Evolutionary conservation across 2,888 invertebrate species (phyloP), one percentile per base, ranked within the genome.

Genomic region (Cryptocheilus praepositus): DNA sequence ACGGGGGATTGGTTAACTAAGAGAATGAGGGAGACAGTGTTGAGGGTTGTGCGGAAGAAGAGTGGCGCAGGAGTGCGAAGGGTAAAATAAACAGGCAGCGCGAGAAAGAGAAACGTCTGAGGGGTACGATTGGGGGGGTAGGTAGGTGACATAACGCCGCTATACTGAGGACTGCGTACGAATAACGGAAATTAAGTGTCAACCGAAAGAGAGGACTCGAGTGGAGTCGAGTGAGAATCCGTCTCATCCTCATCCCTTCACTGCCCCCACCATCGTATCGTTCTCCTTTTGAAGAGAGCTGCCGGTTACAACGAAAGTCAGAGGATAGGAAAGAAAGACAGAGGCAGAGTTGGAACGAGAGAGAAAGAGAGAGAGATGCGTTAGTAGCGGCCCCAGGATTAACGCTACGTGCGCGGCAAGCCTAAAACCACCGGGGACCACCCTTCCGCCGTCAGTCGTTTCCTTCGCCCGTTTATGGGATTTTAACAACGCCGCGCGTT

Each of bases 121-220:
- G 73, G 64, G 69, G 71, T n/a, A n/a, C 61, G 61, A 66, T 69
- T 56, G 70, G 58, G 73, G 64, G 69, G 71, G 63, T 61, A 72
- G 80, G 73, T 67, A 67, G 76, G 80, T 82, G 83, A 83, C 83
- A 83, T 85, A 84, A 86, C 86, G 82, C 84, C 71, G 76, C 79
- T 75, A 80, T 77, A 78, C 80, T 71, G 81, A 82, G 83, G 79
- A 82, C 83, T 83, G 85, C 83, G 86, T 87, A 87, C 86, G 86
- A 87, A 87, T 87, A 87, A 85, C 88, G 88, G 88, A 88, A 88
- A 88, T 88, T 88, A 88, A 88, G 88, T 88, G 88, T 88, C 88
- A 88, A 88, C 86, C 75, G 74, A 77, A 76, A 79, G 75, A 80
- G 79, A 80, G 77, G 76, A 74, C 72, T 64, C 67, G 72, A 71